Conservation (phyloP, 2,113 vertebrate genomes). For the Poeciliopsis turrubarensis region DNA sequence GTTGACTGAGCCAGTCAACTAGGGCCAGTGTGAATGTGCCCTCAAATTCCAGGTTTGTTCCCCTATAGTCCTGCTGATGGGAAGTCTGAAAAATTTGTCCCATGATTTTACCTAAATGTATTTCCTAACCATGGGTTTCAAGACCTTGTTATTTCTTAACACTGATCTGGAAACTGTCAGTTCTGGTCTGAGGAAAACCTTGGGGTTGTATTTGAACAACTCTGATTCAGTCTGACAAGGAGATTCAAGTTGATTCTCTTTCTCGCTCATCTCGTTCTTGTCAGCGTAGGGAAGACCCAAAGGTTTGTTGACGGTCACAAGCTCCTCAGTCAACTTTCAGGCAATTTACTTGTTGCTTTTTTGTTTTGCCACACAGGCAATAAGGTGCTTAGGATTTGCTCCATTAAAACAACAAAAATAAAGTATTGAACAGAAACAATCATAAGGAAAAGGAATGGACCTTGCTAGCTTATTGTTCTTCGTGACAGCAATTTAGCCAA, state of each 20-base stretch:
- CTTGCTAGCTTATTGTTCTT: not conserved
- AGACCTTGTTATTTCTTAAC: constrained; percentile 27
- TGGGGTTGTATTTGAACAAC: not conserved
- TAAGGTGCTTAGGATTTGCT: constrained; percentile 50
- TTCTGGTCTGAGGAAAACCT: not conserved
- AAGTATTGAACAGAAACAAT: not conserved
- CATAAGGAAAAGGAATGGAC: not conserved
- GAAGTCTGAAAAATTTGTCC: not conserved
- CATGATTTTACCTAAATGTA: not conserved
- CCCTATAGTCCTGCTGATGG: not conserved
- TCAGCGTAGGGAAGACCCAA: not conserved
- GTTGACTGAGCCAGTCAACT: too few relatives aligned
- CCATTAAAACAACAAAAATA: not conserved
- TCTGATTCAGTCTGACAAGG: not conserved
- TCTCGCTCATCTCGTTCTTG: not conserved
- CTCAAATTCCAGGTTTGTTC: not conserved
- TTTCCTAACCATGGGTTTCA: constrained; percentile 12
- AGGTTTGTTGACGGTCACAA: constrained; percentile 12
- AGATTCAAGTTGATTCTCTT: not conserved
- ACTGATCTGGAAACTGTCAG: constrained; percentile 35
- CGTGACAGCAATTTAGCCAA: not conserved
- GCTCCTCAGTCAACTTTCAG: constrained; percentile 3
- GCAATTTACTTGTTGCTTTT: not conserved
- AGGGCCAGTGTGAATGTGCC: too few relatives aligned
- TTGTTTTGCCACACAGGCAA: not conserved